Conservation (phyloP, 2,888 invertebrate species). For the Tetragonisca angustula region DNA sequence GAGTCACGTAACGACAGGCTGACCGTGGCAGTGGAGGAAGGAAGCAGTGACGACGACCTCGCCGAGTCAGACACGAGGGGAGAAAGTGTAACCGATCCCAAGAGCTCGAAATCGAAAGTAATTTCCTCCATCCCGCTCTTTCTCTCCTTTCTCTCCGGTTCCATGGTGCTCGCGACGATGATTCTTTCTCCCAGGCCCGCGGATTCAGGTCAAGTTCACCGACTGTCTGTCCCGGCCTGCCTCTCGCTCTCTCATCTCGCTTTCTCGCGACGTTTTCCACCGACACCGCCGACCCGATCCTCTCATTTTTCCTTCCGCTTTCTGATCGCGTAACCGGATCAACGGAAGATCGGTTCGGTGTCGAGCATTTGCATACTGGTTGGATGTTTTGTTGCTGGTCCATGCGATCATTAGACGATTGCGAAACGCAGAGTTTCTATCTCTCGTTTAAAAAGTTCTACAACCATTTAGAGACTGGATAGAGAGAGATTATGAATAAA, state of each 20-base stretch:
- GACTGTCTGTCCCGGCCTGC: conserved; percentile 55
- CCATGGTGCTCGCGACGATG: conserved; percentile 70
- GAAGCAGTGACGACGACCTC: conserved; percentile 64
- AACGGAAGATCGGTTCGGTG: not conserved
- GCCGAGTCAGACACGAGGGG: conserved; percentile 51
- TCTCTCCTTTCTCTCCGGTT: conserved; percentile 77
- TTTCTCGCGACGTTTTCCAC: conserved; percentile 48
- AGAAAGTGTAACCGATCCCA: conserved; percentile 73
- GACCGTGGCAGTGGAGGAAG: conserved; percentile 68
- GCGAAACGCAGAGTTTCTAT: too few relatives aligned
- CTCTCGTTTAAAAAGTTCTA: too few relatives aligned
- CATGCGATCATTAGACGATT: too few relatives aligned
- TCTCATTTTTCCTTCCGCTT: not conserved
- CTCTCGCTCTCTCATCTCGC: conserved; percentile 60
- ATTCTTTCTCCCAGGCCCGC: conserved; percentile 72
- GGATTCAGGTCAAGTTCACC: conserved; percentile 76
- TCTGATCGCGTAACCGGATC: not conserved
- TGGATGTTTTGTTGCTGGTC: too few relatives aligned
- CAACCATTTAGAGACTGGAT: too few relatives aligned
- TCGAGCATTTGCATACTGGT: too few relatives aligned
- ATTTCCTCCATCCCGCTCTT: conserved; percentile 74
- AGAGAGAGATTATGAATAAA: too few relatives aligned
- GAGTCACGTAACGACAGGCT: conserved; percentile 46
- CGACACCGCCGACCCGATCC: not conserved
- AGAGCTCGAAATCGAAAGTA: conserved; percentile 79